Conservation (phyloP, 2,797 vertebrate species). For the Ceyx erithaca region DNA sequence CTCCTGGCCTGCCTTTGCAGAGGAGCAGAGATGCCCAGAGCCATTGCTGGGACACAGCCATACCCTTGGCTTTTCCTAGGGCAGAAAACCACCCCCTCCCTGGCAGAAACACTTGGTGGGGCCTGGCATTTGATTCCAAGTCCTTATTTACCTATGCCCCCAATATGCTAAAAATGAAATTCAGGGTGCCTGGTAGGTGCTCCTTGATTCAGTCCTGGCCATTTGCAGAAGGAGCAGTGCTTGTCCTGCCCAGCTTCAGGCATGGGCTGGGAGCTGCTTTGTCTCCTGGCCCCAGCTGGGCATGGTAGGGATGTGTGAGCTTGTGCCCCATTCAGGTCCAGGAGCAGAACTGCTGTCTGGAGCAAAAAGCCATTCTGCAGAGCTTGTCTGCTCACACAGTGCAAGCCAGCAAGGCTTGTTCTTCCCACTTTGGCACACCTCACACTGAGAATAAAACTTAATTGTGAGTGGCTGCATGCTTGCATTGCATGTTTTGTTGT, state of each 20-base stretch:
- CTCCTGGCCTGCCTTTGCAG: background rate
- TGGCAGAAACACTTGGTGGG: background rate
- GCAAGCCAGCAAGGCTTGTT: background rate
- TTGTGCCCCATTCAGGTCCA: background rate
- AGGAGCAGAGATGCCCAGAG: background rate
- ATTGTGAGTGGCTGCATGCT: background rate
- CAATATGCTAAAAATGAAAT: background rate
- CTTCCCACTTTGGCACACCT: background rate
- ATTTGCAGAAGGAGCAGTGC: background rate
- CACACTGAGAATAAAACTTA: background rate
- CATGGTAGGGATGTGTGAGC: background rate
- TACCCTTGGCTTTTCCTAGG: background rate
- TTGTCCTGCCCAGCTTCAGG: background rate
- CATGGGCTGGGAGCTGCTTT: background rate
- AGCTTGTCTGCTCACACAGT: background rate
- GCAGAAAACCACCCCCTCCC: background rate
- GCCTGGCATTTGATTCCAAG: background rate
- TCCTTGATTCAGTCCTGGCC: background rate
- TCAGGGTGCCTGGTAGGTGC: background rate
- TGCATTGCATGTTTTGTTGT: background rate
- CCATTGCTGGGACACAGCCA: rapidly evolving
- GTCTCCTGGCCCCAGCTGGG: background rate
- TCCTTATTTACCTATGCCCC: background rate
- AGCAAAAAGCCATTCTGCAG: background rate
- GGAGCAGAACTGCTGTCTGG: background rate